Evolutionary conservation across 2,888 invertebrate genomes (phyloP).

Genomic region (Dynastes grantii): DNA sequence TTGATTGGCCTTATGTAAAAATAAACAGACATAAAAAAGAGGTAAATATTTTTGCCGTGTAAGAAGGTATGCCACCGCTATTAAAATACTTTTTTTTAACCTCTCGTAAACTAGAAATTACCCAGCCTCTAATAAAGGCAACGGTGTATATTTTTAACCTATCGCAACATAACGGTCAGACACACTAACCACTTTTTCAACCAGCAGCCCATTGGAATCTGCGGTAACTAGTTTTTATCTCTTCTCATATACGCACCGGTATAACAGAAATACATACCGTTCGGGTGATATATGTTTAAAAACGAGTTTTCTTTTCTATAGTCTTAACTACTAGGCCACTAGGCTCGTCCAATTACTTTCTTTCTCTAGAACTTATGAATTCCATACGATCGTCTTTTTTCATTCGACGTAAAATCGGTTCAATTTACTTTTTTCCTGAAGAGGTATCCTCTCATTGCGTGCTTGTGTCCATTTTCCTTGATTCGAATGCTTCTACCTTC

Average conservation of each 20-base stretch:
- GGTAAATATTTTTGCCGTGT: neutral
- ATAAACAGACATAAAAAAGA: neutral
- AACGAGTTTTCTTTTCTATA: conserved; percentile 31
- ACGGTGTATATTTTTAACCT: conserved; percentile 45
- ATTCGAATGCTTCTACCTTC: neutral
- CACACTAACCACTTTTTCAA: conserved; percentile 50
- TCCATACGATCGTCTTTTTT: conserved; percentile 1
- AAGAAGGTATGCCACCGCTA: conserved; percentile 9
- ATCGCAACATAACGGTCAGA: conserved; percentile 48
- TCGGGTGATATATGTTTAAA: neutral
- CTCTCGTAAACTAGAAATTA: conserved; percentile 37
- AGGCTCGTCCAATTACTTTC: conserved; percentile 25
- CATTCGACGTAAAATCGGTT: neutral
- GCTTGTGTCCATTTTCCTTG: conserved; percentile 9
- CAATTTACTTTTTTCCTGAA: neutral
- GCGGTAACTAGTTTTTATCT: conserved; percentile 29
- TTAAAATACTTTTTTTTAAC: conserved; percentile 25
- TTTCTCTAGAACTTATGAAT: conserved; percentile 27
- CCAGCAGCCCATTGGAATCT: conserved; percentile 16
- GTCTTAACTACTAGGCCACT: conserved; percentile 1
- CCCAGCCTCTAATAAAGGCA: conserved; percentile 15
- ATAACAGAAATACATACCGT: neutral
- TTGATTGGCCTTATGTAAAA: neutral
- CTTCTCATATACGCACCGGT: neutral
- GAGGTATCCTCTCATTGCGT: conserved; percentile 13